A percentile compares a stretch with the other conserved stretches of the same genome.
Conservation (phyloP, 1,140 invertebrate species). For the Cyrtorhinus lividipennis region DNA sequence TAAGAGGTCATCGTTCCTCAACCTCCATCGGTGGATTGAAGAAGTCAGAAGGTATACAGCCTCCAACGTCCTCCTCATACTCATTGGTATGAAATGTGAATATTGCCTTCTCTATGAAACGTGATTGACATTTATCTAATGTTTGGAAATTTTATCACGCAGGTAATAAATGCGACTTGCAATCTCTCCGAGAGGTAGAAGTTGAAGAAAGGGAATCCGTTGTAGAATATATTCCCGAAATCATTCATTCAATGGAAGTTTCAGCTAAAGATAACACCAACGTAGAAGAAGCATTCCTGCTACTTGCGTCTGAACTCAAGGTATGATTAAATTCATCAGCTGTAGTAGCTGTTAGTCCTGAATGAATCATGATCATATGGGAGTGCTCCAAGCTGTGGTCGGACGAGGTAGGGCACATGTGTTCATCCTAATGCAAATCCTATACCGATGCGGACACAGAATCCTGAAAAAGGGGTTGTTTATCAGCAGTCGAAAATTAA, state of each 20-base stretch:
- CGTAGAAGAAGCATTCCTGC: conserved; percentile 80
- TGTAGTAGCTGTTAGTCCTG: conserved; percentile 7
- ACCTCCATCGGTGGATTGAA: conserved; percentile 82
- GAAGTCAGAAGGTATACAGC: conserved; percentile 86
- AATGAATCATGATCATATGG: neutral
- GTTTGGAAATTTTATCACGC: conserved; percentile 17
- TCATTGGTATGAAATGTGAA: conserved; percentile 83
- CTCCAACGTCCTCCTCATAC: conserved; percentile 70
- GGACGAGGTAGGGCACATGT: too few species aligned
- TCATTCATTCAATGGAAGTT: conserved; percentile 73
- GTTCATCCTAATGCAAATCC: too few species aligned
- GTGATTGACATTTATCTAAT: neutral
- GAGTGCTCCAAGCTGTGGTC: too few species aligned
- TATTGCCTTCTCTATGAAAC: conserved; percentile 19
- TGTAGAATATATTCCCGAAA: conserved; percentile 68
- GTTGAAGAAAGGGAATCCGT: conserved; percentile 67
- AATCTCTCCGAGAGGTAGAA: conserved; percentile 64
- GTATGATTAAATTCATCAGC: conserved; percentile 38
- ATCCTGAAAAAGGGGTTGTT: too few species aligned
- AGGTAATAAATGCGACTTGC: conserved; percentile 80
- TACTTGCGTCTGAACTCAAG: conserved; percentile 73
- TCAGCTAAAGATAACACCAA: conserved; percentile 89
- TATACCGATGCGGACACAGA: too few species aligned
- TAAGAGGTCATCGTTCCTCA: conserved; percentile 76
- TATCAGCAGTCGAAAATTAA: too few species aligned